Evolutionary conservation across 2,888 invertebrate genomes (phyloP), one percentile per base, ranked within the genome.

Genomic region (Chrysolina oricalcia): DNA sequence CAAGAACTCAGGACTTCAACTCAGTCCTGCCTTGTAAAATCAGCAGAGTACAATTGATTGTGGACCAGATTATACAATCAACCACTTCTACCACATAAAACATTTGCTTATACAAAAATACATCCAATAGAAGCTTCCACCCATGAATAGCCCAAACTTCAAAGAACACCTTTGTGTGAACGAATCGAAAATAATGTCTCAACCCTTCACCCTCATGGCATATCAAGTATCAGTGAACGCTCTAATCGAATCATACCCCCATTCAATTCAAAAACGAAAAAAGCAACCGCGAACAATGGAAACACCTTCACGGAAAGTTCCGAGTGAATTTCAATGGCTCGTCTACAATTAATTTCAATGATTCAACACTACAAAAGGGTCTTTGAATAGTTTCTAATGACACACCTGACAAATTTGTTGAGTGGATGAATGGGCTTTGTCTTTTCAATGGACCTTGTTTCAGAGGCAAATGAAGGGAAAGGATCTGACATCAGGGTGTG

Each of bases 361-460:
- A 79, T 76, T 82, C 81, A 82, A 82, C 84, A 82, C 82, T 79
- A 83, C 83, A 82, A 83, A 81, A 75, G 74, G 72, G 79, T 76
- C 79, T 81, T 82, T 81, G 79, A 75, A 75, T 77, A 72, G 78
- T 80, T 78, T 77, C 70, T 75, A 81, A 81, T 81, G 82, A 81
- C 82, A 80, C 75, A 76, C 79, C 78, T 79, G 80, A 73, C 79
- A 75, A 50, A 41, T 74, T 63, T 64, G 68, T 64, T 53, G 66
- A 70, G n/a, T 50, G 50, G 15, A 41, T 35, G 40, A 19, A 63
- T 50, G 53, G 41, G 19, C 66, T 50, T 64, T 72, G 59, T 59
- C 59, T 59, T 59, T 59, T 35, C 59, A 35, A 59, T 59, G 27
- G 59, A 23, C 17, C 27, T 59, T 27, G 59, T 59, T 59, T n/a